phyloP scores from a whole-genome alignment of 2,888 invertebrate species.

The Lasioglossum vierecki region DNA sequence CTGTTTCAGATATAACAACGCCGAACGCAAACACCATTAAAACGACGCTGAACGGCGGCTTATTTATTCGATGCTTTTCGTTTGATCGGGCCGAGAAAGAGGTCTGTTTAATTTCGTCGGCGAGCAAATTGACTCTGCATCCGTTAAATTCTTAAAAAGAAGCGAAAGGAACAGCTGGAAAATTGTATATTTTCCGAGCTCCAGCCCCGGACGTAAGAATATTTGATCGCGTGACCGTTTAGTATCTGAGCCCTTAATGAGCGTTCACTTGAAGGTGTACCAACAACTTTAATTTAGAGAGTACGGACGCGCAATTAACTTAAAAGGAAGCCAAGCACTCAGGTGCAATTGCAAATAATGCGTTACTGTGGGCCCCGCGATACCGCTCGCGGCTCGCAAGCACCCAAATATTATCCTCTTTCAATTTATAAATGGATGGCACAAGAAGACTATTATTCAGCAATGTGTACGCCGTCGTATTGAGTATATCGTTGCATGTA shows the following conservation, averaged over 20 bases:
- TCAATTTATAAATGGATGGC: conserved; percentile 53
- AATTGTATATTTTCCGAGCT: not conserved
- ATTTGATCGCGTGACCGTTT: conserved; percentile 8
- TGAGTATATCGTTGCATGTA: conserved; percentile 12
- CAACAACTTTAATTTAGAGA: conserved; percentile 58
- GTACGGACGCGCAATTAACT: conserved; percentile 57
- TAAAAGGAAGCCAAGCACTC: conserved; percentile 55
- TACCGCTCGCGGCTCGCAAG: conserved; percentile 22
- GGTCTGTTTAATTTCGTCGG: not conserved
- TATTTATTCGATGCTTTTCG: not conserved
- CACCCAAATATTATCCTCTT: conserved; percentile 53
- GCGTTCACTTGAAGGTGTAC: conserved; percentile 8
- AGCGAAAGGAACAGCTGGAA: not conserved
- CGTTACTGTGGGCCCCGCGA: not conserved
- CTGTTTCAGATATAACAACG: not conserved
- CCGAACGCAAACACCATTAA: not conserved
- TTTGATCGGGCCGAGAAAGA: not conserved
- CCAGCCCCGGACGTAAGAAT: not conserved
- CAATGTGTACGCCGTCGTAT: not conserved
- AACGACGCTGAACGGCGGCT: not conserved
- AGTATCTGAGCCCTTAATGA: conserved; percentile 16
- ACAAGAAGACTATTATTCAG: conserved; percentile 6
- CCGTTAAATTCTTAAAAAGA: not conserved
- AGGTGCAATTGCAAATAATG: conserved; percentile 51
- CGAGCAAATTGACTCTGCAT: not conserved